A percentile compares a stretch with the other conserved stretches of the same genome.
Conservation (phyloP, 2,113 vertebrate species). For the Cottus gobio region DNA sequence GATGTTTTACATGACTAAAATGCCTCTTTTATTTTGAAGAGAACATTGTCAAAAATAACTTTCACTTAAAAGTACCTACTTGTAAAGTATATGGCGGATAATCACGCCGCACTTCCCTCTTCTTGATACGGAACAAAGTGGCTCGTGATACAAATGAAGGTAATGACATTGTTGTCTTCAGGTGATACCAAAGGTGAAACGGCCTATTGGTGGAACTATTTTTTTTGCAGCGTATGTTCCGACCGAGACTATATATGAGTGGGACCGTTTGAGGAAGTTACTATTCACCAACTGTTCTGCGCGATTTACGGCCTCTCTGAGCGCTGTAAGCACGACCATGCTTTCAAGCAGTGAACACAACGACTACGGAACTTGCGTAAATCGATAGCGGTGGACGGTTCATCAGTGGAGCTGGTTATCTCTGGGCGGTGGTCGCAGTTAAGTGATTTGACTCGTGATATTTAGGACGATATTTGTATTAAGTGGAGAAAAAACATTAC, state of each 20-base stretch:
- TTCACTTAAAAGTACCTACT: neutral
- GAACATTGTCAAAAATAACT: neutral
- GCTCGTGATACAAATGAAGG: neutral
- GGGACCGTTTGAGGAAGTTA: conserved; percentile 32
- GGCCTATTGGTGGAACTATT: conserved; percentile 27
- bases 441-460: neutral
- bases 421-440: conserved; percentile 35
- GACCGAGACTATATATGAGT: conserved; percentile 16
- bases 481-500: neutral
- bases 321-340: neutral
- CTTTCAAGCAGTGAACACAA: neutral
- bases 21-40: conserved; percentile 22
- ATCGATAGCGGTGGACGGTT: neutral
- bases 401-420: conserved; percentile 17
- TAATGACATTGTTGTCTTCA: neutral
- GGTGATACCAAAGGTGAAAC: neutral
- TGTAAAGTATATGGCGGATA: neutral
- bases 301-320: neutral
- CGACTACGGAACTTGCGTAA: conserved; percentile 50
- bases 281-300: conserved; percentile 61
- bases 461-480: neutral
- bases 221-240: neutral
- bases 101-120: neutral
- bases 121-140: neutral
- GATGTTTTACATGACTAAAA: neutral